Conservation (phyloP, 2,797 vertebrate species). For the Poecilia wingei region DNA sequence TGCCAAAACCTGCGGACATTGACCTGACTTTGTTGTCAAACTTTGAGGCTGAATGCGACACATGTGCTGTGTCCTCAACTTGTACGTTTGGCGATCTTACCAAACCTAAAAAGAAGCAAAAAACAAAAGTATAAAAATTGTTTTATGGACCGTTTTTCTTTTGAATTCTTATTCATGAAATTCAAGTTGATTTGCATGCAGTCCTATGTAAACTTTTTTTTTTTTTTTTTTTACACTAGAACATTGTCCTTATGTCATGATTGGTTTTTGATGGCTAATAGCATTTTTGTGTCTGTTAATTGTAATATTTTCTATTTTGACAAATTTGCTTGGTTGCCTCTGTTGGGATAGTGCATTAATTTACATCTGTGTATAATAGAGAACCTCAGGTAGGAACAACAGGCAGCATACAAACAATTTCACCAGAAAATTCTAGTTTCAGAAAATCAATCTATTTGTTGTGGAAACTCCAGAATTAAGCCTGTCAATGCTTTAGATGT, state of each 20-base stretch:
- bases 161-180: neutral
- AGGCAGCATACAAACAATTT: neutral
- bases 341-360: neutral
- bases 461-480: neutral
- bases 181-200: neutral
- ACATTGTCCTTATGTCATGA: neutral
- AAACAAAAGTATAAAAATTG: neutral
- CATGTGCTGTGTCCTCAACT: neutral
- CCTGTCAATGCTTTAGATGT: neutral
- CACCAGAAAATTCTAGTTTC: neutral
- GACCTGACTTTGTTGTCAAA: neutral
- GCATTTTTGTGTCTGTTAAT: neutral
- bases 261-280: neutral
- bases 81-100: neutral
- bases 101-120: neutral
- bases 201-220: neutral
- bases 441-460: neutral
- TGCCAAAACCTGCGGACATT: neutral
- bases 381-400: neutral
- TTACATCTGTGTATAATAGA: neutral
- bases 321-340: neutral
- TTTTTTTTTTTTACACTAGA: no score
- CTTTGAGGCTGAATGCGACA: neutral
- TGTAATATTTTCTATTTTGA: neutral
- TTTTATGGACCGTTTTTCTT: neutral